phyloP scores from a whole-genome alignment of 1,140 invertebrate genomes.

The Caerostris darwini region DNA sequence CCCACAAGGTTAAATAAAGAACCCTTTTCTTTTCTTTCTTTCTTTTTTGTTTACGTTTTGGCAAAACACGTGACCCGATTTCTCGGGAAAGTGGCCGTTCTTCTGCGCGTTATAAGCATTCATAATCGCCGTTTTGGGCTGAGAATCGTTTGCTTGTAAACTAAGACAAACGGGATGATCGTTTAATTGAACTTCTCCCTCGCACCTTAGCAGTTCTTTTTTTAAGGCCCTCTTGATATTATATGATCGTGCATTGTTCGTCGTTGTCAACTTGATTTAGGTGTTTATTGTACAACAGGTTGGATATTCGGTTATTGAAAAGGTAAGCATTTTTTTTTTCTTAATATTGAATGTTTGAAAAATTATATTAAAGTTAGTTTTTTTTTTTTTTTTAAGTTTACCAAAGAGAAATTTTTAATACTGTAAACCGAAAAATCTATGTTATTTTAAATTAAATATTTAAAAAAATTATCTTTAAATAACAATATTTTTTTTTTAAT shows the following conservation, averaged over 20 bases:
- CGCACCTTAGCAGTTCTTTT: background rate
- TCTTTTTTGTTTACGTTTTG: background rate
- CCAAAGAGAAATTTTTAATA: no score
- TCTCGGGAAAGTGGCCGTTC: background rate
- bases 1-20: slow-evolving; percentile 14
- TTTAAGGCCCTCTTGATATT: background rate
- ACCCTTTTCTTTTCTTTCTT: background rate
- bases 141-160: background rate
- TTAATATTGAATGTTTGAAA: no score
- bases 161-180: background rate
- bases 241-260: background rate
- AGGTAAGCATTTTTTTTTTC: background rate
- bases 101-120: background rate
- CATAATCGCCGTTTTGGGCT: background rate
- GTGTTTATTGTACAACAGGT: background rate
- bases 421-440: no score
- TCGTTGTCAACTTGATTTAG: background rate
- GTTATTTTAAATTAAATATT: no score
- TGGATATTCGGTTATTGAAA: background rate
- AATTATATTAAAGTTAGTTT: no score
- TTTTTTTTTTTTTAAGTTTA: no score
- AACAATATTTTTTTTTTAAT: no score
- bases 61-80: background rate
- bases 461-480: no score
- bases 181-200: background rate